A percentile compares a stretch with the other conserved stretches of the same genome.
Evolutionary conservation across 2,888 invertebrate genomes (phyloP).

Genomic region (Leucoptera coffeella): DNA sequence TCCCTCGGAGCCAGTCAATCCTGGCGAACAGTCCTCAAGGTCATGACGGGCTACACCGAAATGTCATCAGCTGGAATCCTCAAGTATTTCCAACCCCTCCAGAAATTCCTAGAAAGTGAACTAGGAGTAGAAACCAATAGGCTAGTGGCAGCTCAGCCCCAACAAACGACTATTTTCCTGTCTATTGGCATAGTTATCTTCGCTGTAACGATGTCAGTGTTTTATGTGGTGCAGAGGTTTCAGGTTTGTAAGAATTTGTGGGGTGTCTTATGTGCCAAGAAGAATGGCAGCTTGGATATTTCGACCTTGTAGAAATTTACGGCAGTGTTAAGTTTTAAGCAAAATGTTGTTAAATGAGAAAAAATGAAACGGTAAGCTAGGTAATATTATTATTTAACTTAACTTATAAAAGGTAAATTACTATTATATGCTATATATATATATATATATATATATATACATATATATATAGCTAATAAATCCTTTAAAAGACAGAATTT

Average conservation of each 20-base stretch:
- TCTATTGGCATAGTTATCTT: constrained; percentile 26
- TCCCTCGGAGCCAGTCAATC: constrained; percentile 35
- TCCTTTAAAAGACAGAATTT: no score
- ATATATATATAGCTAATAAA: no score
- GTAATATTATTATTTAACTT: no score
- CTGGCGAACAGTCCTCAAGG: constrained; percentile 30
- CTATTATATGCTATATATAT: no score
- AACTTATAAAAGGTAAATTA: no score
- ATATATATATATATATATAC: no score
- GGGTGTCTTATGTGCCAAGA: constrained; percentile 28
- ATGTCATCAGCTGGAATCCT: constrained; percentile 31
- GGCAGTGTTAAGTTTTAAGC: no score
- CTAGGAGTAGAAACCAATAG: constrained; percentile 12
- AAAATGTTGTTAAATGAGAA: no score
- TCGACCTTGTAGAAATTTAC: no score
- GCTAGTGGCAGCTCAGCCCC: no score
- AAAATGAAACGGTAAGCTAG: no score
- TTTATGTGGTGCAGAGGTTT: constrained; percentile 34
- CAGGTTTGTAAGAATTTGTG: constrained; percentile 20
- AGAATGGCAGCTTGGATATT: constrained; percentile 40
- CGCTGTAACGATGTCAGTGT: constrained; percentile 22
- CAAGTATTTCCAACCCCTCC: constrained; percentile 26
- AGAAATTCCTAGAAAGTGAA: constrained; percentile 25
- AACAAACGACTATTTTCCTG: constrained; percentile 30
- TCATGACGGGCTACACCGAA: constrained; percentile 34